These are phyloP conservation scores for Enteromius argenteus DNA, from an alignment of 2,797 vertebrate species.

Conservation along the genomic window DNA sequence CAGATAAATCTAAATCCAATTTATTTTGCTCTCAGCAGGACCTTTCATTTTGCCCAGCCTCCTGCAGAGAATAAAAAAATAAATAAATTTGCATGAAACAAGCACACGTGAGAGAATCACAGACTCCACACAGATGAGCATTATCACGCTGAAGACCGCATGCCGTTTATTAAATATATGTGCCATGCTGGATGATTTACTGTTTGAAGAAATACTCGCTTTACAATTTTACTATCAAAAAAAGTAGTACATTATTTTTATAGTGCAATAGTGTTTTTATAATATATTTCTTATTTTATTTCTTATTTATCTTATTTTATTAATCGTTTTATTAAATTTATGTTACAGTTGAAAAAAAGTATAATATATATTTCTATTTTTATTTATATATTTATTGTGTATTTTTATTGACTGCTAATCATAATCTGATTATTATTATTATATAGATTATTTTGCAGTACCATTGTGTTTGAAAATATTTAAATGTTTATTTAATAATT, in stretches of 20 bases:
- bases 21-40: constrained; percentile 36
- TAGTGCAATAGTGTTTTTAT: not conserved
- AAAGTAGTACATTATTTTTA: too few relatives aligned
- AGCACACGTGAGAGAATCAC: not conserved
- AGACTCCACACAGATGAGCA: not conserved
- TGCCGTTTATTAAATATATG: not conserved
- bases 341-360: too few relatives aligned
- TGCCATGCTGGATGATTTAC: not conserved
- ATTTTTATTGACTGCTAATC: too few relatives aligned
- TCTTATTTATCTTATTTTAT: not conserved
- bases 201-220: not conserved
- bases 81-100: not conserved
- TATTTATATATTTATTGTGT: too few relatives aligned
- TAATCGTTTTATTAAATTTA: not conserved
- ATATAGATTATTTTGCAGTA: not conserved
- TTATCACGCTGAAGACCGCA: not conserved
- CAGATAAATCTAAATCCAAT: constrained; percentile 44
- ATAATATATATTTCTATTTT: too few relatives aligned
- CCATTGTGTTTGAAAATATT: too few relatives aligned
- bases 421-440: too few relatives aligned
- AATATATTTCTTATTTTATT: not conserved
- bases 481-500: too few relatives aligned
- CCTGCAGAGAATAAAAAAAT: constrained; percentile 3
- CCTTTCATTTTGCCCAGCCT: not conserved
- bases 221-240: not conserved